Base-by-base conservation (phyloP, 1,140 invertebrate genomes). In the Heliconius congener region DNA sequence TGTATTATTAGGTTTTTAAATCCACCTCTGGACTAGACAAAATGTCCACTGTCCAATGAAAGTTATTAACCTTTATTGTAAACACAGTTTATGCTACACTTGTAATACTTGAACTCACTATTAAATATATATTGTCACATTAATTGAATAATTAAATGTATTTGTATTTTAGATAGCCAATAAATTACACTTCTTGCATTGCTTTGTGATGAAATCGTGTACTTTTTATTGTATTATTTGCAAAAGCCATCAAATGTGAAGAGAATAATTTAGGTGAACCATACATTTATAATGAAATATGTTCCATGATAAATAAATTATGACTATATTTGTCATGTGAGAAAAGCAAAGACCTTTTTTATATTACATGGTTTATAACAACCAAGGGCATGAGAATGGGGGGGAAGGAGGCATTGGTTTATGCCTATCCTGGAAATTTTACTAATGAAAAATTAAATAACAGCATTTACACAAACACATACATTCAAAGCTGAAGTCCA, bases 151-250 rank as follows among this genome's bases (percentile, higher is more conserved):
- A 30, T 5, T 13, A 16, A 27, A 66, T 66, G n/a, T 66, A 66
- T 30, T 66, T 66, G 11, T 66, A 66, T 46, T 76, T 71, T 76
- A 76, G 74, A 71, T 76, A 76, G 74, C 46, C 74, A 76, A 71
- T 70, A 76, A 66, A 66, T 66, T 27, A 23, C 39, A 46, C 42
- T 73, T 23, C n/a, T 50, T 50, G 39, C 46, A 73, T 73, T 50
- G 46, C 72, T 73, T 73, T 27, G 23, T 73, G 72, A 73, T 50
- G n/a, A 46, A 30, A 74, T 30, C 18, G 46, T 30, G 19, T 50
- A 23, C 57, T 66, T 57, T 57, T 23, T 27, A 66, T 23, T 27
- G 60, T 66, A 46, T 60, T 23, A 11, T 27, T 66, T 66, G 60
- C 11, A 27, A 66, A 66, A 66, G 9, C 60, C 60, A 66, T 66